Percentiles rank a stretch among this genome's conserved stretches.
These are phyloP conservation scores for Enteromius unitaeniatus DNA, from an alignment of 2,797 vertebrate genomes.

Conservation along the genomic window DNA sequence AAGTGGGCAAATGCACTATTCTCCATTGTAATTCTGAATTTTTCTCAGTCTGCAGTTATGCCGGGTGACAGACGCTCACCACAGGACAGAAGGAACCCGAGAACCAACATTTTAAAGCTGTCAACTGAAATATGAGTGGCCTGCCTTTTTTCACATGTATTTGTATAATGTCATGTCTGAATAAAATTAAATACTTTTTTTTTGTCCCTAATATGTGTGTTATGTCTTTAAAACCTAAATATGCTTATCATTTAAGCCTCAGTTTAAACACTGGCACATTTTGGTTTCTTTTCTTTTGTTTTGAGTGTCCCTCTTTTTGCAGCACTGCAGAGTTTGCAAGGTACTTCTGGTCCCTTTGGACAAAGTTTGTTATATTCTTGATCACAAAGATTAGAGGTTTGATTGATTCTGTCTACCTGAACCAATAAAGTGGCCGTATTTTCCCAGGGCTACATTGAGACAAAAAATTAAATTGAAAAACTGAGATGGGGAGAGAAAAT, in stretches of 20 bases:
- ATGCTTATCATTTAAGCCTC: background rate
- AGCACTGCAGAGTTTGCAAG: conserved; percentile 9
- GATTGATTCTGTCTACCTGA: conserved; percentile 33
- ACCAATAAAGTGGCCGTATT: conserved; percentile 18
- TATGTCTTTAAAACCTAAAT: background rate
- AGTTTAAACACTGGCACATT: background rate
- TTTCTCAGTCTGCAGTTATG: background rate
- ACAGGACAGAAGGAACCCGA: conserved; percentile 14
- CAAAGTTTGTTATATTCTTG: conserved; percentile 21
- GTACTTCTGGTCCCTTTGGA: conserved; percentile 26
- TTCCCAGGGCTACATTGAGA: conserved; percentile 33
- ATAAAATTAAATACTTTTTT: background rate
- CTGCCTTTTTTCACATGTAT: background rate
- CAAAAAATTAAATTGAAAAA: conserved; percentile 9
- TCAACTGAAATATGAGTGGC: background rate
- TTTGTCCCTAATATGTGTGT: background rate
- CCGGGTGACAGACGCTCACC: conserved; percentile 1
- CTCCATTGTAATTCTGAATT: conserved; percentile 45
- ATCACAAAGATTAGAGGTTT: conserved; percentile 28
- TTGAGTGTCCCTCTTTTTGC: conserved; percentile 1
- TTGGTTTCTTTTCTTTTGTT: background rate
- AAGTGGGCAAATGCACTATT: background rate
- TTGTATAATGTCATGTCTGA: background rate
- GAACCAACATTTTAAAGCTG: conserved; percentile 2
- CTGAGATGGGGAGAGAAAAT: conserved; percentile 20